These are phyloP conservation scores for Andrena praecox DNA, from an alignment of 2,888 invertebrate genomes.

Conservation along the genomic window DNA sequence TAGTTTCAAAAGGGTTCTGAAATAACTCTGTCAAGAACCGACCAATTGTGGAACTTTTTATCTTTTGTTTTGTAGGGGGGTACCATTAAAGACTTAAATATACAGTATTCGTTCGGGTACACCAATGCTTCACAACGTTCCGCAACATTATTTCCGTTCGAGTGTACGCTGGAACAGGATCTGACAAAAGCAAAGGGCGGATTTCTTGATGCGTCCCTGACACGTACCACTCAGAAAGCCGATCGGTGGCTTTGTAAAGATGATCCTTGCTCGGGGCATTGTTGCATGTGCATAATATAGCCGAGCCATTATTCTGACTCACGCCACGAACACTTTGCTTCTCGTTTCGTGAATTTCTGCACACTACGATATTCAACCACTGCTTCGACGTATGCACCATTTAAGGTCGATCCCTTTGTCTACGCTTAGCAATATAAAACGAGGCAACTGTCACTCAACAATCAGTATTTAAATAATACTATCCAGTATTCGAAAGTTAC, in stretches of 20 bases:
- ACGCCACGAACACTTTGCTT: conserved; percentile 27
- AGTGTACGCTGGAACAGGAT: conserved; percentile 18
- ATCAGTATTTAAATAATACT: too few species aligned
- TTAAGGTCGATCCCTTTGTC: not conserved
- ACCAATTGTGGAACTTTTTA: not conserved
- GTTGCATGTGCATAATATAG: conserved; percentile 58
- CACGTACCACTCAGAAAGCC: conserved; percentile 58
- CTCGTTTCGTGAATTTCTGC: conserved; percentile 14
- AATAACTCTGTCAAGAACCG: not conserved
- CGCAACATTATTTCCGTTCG: not conserved
- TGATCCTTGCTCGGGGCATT: conserved; percentile 57
- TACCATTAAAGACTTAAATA: not conserved
- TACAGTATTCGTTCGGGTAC: not conserved
- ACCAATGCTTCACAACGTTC: not conserved
- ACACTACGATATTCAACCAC: not conserved
- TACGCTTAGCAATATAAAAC: not conserved
- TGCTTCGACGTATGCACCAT: not conserved
- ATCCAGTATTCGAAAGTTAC: too few species aligned
- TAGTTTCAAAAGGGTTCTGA: too few species aligned
- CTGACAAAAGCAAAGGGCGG: conserved; percentile 45
- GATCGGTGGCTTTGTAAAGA: conserved; percentile 61
- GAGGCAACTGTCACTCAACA: not conserved
- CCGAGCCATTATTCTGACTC: conserved; percentile 38
- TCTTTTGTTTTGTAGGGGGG: too few species aligned
- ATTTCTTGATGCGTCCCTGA: conserved; percentile 62